Evolutionary conservation across 2,888 invertebrate species (phyloP).

Genomic region (Trichogramma dendrolimi): DNA sequence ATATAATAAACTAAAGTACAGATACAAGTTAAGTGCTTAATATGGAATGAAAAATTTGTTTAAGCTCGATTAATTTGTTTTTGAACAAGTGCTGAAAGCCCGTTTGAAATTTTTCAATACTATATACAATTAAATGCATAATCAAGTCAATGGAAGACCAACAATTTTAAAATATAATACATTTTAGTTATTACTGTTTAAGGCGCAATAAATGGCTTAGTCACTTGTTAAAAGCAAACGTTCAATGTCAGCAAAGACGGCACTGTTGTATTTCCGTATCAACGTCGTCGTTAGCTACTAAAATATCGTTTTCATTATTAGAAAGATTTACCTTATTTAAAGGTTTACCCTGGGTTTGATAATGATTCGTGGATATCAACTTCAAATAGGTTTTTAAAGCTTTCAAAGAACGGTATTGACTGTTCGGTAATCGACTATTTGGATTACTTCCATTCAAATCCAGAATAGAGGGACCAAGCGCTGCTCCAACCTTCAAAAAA

Average conservation of each 20-base stretch:
- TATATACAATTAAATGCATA: too few species aligned
- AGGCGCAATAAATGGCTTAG: constrained; percentile 25
- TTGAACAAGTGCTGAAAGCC: too few species aligned
- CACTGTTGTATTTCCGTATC: constrained; percentile 47
- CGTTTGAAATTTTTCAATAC: too few species aligned
- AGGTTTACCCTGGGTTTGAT: constrained; percentile 42
- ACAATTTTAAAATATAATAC: too few species aligned
- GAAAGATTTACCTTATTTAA: constrained; percentile 43
- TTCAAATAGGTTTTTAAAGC: constrained; percentile 54
- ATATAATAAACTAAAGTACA: too few species aligned
- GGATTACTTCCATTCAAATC: constrained; percentile 80
- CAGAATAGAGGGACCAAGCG: constrained; percentile 77
- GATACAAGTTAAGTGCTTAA: too few species aligned
- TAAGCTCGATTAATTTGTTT: too few species aligned
- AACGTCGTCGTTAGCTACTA: constrained; percentile 32
- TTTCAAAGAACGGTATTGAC: constrained; percentile 69
- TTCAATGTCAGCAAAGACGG: constrained; percentile 34
- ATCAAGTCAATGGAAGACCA: too few species aligned
- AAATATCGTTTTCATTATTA: constrained; percentile 38
- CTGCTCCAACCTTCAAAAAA: constrained; percentile 67
- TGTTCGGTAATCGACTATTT: constrained; percentile 74
- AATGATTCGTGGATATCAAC: constrained; percentile 45
- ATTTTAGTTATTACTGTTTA: not conserved
- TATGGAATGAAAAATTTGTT: too few species aligned
- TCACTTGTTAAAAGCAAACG: constrained; percentile 15